A percentile compares a stretch with the other conserved stretches of the same genome.
These are phyloP conservation scores for Plotosus lineatus DNA, from an alignment of 2,113 vertebrate genomes.

Conservation along the genomic window DNA sequence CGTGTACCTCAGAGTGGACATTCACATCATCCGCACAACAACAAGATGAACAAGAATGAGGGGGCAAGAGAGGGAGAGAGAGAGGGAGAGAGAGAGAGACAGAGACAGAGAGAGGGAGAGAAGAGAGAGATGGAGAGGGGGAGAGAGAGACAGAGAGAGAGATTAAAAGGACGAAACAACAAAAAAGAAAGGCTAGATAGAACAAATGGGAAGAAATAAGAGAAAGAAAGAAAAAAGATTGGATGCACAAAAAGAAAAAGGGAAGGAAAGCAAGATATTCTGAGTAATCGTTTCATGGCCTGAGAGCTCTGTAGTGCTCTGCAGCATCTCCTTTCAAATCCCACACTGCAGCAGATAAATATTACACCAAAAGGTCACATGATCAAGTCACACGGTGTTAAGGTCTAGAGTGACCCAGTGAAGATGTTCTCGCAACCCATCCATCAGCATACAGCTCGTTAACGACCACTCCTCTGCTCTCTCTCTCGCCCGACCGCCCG, in stretches of 20 bases:
- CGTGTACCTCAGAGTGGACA: neutral
- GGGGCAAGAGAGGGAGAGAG: constrained; percentile 11
- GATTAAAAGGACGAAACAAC: neutral
- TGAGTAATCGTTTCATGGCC: too few relatives aligned
- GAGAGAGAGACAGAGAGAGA: constrained; percentile 37
- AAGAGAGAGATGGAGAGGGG: neutral
- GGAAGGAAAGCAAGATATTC: neutral
- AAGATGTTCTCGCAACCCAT: too few relatives aligned
- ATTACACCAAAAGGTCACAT: neutral
- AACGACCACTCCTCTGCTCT: neutral
- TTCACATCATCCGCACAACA: neutral
- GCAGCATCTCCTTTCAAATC: too few relatives aligned
- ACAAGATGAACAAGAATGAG: neutral
- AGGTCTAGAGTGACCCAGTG: neutral
- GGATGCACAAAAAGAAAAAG: neutral
- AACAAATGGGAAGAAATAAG: neutral
- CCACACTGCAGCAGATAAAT: neutral
- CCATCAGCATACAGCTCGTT: neutral
- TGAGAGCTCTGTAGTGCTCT: too few relatives aligned
- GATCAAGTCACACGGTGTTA: neutral
- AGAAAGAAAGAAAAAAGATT: constrained; percentile 28
- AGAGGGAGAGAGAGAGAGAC: neutral
- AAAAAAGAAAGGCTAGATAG: neutral
- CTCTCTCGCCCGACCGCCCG: neutral
- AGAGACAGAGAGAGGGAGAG: neutral